A percentile compares a stretch with the other conserved stretches of the same genome.
Conservation (phyloP, 2,888 invertebrate species). For the Lutraria lutraria region DNA sequence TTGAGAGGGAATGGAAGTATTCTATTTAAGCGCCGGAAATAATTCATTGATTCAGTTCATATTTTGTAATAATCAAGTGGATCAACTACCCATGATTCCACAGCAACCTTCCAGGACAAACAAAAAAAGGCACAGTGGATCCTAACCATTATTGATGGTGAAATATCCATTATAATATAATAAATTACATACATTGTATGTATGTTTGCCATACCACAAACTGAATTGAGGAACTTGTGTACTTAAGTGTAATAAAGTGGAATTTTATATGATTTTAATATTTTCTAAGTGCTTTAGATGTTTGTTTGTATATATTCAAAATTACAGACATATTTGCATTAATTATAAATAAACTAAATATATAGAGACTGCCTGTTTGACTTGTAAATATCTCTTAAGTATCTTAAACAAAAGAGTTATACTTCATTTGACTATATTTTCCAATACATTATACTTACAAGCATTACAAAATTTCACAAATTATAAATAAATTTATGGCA, state of each 20-base stretch:
- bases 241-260: constrained; percentile 4
- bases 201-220: neutral
- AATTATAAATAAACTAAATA: neutral
- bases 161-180: too few relatives aligned
- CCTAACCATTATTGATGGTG: neutral
- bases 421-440: neutral
- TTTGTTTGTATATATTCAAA: neutral
- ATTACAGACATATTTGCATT: neutral
- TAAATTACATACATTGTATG: too few relatives aligned
- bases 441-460: neutral
- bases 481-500: too few relatives aligned
- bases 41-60: too few relatives aligned
- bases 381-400: neutral
- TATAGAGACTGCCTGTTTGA: neutral
- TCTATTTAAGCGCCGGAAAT: too few relatives aligned
- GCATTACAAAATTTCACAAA: too few relatives aligned
- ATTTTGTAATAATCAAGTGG: too few relatives aligned
- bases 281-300: neutral
- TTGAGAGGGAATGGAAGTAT: too few relatives aligned
- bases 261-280: neutral
- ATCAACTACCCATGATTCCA: too few relatives aligned
- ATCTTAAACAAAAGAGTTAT: neutral
- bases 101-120: too few relatives aligned
- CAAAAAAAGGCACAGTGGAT: too few relatives aligned
- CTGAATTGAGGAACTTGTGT: neutral